Evolutionary conservation across 2,113 vertebrate species (phyloP).

Genomic region (Alectura lathami): DNA sequence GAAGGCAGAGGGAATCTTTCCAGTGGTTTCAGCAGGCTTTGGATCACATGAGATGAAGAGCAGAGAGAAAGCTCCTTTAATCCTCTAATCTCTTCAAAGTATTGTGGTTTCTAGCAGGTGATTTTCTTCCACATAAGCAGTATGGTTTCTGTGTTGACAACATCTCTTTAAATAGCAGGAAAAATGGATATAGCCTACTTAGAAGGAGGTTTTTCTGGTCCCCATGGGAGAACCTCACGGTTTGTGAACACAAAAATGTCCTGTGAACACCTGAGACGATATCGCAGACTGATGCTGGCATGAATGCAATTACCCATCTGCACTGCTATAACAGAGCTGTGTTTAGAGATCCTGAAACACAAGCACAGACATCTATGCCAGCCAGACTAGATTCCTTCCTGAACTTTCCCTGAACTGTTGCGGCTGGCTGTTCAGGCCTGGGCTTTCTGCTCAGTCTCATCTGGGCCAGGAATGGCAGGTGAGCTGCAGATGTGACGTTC

Average conservation of each 20-base stretch:
- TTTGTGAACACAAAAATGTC: conserved; percentile 24
- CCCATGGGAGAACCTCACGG: background rate
- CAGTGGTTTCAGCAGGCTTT: background rate
- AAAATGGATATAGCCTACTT: conserved; percentile 13
- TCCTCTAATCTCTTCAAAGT: conserved; percentile 37
- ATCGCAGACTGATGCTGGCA: background rate
- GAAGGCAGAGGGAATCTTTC: background rate
- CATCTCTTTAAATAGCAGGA: conserved; percentile 14
- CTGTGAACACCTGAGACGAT: background rate
- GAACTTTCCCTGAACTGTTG: background rate
- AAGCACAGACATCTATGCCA: background rate
- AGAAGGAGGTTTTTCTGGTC: background rate
- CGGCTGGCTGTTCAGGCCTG: background rate
- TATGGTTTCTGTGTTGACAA: conserved; percentile 29
- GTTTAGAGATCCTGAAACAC: background rate
- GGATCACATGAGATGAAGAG: conserved; percentile 27
- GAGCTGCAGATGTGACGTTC: background rate
- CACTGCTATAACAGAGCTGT: background rate
- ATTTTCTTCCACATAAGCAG: conserved; percentile 31
- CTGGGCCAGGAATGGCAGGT: background rate
- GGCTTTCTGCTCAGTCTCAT: background rate
- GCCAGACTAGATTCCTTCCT: background rate
- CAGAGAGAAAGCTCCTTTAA: conserved; percentile 28
- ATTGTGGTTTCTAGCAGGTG: background rate
- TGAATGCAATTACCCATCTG: background rate